These are phyloP conservation scores for Paratrypauchen microcephalus DNA, from an alignment of 2,797 vertebrate genomes.

Conservation along the genomic window DNA sequence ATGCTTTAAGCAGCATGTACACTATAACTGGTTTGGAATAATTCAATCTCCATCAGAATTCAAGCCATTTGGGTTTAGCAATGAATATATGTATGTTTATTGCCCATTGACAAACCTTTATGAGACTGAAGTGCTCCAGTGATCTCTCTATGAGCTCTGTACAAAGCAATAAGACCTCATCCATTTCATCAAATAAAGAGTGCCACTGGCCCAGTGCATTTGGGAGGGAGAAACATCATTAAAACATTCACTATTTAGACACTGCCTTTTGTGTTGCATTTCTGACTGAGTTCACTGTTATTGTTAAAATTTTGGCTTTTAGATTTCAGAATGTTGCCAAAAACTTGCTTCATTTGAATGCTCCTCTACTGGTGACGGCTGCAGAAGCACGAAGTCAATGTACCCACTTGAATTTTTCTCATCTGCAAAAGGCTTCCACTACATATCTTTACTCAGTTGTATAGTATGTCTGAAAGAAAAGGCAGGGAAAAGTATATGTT, in stretches of 20 bases:
- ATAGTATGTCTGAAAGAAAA: not conserved
- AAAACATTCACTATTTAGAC: not conserved
- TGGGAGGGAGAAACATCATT: not conserved
- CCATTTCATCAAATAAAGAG: not conserved
- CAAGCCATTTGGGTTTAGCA: no score
- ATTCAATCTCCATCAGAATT: no score
- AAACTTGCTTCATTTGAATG: not conserved
- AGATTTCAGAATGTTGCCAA: not conserved
- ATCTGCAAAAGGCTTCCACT: not conserved
- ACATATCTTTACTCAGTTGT: not conserved
- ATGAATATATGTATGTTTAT: not conserved
- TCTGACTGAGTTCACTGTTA: not conserved
- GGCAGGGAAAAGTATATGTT: not conserved
- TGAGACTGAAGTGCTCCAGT: conserved; percentile 2
- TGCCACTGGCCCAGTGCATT: not conserved
- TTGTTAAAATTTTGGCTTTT: not conserved
- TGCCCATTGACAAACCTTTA: not conserved
- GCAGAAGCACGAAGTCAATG: conserved; percentile 1
- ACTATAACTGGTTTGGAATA: no score
- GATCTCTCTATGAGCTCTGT: not conserved
- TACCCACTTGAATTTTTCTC: not conserved
- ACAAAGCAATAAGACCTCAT: not conserved
- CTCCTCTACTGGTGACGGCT: not conserved
- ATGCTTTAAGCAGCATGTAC: no score
- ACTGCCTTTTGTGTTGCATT: not conserved